A percentile compares a stretch with the other conserved stretches of the same genome.
Conservation (phyloP, 2,113 vertebrate species). For the Paracanthobrama guichenoti region DNA sequence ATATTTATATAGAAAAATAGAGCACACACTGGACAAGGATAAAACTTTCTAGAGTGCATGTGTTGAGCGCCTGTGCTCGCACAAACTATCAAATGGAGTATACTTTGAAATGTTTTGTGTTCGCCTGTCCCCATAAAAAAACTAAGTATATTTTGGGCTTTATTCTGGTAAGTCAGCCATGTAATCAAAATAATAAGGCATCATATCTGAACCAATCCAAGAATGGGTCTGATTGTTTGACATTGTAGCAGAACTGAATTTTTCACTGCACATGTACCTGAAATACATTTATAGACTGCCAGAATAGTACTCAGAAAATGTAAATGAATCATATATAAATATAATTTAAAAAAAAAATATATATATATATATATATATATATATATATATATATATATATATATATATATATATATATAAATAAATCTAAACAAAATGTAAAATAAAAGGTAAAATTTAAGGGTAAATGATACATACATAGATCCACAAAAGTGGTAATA, state of each 20-base stretch:
- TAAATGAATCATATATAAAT: neutral
- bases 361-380: no score
- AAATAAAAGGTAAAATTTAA: neutral
- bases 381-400: no score
- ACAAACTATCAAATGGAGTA: no score
- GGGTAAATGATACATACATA: neutral
- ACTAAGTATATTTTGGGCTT: no score
- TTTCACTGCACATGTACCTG: neutral
- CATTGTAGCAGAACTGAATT: neutral
- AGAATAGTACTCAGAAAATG: neutral
- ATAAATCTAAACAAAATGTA: neutral
- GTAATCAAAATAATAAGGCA: neutral
- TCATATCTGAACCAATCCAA: neutral
- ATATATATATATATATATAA: neutral
- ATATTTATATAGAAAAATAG: no score
- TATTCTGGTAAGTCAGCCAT: neutral
- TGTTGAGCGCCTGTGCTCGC: no score
- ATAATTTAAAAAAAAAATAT: neutral
- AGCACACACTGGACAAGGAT: no score
- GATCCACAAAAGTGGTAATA: neutral
- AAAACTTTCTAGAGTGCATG: no score
- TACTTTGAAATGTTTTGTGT: no score
- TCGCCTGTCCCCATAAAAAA: no score
- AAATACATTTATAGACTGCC: neutral
- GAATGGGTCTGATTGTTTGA: neutral